Percentiles rank a stretch among this genome's conserved stretches.
phyloP scores from a whole-genome alignment of 2,888 invertebrate genomes.

The Spisula solida region DNA sequence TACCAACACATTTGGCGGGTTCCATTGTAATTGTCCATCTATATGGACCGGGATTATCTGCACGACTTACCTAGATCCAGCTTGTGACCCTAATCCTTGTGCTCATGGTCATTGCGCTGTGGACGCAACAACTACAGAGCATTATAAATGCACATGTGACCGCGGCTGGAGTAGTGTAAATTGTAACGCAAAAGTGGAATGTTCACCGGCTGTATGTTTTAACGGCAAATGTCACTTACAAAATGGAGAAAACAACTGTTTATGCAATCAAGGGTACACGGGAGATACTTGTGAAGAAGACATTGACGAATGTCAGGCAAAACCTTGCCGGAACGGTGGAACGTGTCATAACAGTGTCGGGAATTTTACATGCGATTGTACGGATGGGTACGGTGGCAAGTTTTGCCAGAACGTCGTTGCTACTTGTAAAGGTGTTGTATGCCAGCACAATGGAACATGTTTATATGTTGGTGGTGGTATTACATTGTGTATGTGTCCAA shows the following conservation, averaged over 20 bases:
- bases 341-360: conserved; percentile 63
- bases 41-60: conserved; percentile 90
- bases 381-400: conserved; percentile 54
- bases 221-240: conserved; percentile 50
- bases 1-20: conserved; percentile 88
- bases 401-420: conserved; percentile 40
- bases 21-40: conserved; percentile 76
- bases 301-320: conserved; percentile 65
- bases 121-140: conserved; percentile 9
- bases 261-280: conserved; percentile 58
- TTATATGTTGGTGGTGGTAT: conserved; percentile 10
- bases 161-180: conserved; percentile 50
- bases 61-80: conserved; percentile 40
- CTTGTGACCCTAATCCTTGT: conserved; percentile 64
- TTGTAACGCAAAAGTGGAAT: conserved; percentile 48
- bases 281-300: conserved; percentile 67
- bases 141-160: conserved; percentile 56
- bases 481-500: conserved; percentile 51
- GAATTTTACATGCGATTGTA: conserved; percentile 65
- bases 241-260: conserved; percentile 47
- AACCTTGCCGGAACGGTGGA: conserved; percentile 61
- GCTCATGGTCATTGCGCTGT: conserved; percentile 44
- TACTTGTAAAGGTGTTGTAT: conserved; percentile 40
- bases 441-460: conserved; percentile 61
- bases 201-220: conserved; percentile 28